Base-by-base conservation (phyloP, 2,888 invertebrate species). In the Caenorhabditis sinica region DNA sequence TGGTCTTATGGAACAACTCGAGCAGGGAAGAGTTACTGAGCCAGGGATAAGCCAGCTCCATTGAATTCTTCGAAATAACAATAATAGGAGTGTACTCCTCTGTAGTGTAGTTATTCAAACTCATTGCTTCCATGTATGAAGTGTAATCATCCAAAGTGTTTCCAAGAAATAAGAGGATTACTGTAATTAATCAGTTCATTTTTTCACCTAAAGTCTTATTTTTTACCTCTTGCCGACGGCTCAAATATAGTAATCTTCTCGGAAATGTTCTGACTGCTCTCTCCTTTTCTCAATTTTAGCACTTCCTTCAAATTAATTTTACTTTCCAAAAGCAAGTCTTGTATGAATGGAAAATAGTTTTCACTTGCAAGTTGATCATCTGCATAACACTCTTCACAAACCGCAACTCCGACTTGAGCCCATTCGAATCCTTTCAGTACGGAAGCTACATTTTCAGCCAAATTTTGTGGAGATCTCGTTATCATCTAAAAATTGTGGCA, bases 161-260 rank as follows among this genome's bases (percentile, higher is more conserved):
- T 13, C 90, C 90, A 40, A 88, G 53, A 20, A 89, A 82, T 2
- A 85, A 63, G 1, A 90, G 51, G 20, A 89, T 65, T 23, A 88
- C 87, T 87, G 77, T 36, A 84, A 79, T 25, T 28, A 15, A 5
- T n/a, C 25, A 8, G 13, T 33, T 30, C 9, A 36, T 4, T 36
- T 36, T 36, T 36, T 36, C 5, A 9, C 33, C 33, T n/a, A n/a
- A n/a, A 36, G 33, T 36, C 4, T 4, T 36, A 9, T 36, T 4
- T 36, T 11, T 33, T 23, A 82, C 82, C 71, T 77, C 82, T 56
- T 15, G 82, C 82, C 1, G 58, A 40, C 11, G 77, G 51, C n/a
- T 63, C 53, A 45, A 83, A 71, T 1, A 68, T 33, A 1, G 9
- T 20, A 2, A 77, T 60, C 8, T 58, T 1, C 13, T 65, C 23